phyloP scores from a whole-genome alignment of 2,888 invertebrate genomes.

The Cremastobaeus sp. region DNA sequence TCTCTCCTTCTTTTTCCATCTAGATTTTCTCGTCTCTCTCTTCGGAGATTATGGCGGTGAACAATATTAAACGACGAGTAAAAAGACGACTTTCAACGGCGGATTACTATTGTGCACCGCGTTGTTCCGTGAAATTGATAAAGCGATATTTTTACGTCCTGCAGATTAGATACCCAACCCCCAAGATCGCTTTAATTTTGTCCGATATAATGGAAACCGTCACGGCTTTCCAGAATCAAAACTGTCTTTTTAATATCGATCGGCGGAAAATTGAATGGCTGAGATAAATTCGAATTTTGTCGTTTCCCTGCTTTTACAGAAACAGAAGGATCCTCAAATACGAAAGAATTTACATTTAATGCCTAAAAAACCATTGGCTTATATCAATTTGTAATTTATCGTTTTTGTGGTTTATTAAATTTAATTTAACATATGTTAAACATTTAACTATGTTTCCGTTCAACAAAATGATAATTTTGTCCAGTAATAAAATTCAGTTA shows the following conservation, averaged over 20 bases:
- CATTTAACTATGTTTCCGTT: no score
- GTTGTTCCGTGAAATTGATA: slow-evolving; percentile 74
- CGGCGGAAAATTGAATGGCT: slow-evolving; percentile 20
- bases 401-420: no score
- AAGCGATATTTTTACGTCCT: slow-evolving; percentile 60
- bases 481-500: background rate
- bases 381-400: no score
- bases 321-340: slow-evolving; percentile 13
- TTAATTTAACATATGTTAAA: no score
- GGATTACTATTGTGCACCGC: slow-evolving; percentile 70
- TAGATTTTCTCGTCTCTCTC: slow-evolving; percentile 4
- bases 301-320: background rate
- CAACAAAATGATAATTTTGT: background rate
- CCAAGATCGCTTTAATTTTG: slow-evolving; percentile 52
- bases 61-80: slow-evolving; percentile 75
- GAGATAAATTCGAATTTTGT: slow-evolving; percentile 19
- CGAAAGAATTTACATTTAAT: no score
- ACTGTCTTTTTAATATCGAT: slow-evolving; percentile 46
- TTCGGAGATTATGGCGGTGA: slow-evolving; percentile 70
- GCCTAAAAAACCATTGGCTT: background rate
- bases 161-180: slow-evolving; percentile 57
- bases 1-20: slow-evolving; percentile 3
- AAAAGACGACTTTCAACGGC: slow-evolving; percentile 73
- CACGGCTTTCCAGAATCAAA: slow-evolving; percentile 37
- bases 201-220: slow-evolving; percentile 54